Evolutionary conservation across 2,888 invertebrate species (phyloP), one percentile per base, ranked within the genome.

Genomic region (Drosophila kanekoi): DNA sequence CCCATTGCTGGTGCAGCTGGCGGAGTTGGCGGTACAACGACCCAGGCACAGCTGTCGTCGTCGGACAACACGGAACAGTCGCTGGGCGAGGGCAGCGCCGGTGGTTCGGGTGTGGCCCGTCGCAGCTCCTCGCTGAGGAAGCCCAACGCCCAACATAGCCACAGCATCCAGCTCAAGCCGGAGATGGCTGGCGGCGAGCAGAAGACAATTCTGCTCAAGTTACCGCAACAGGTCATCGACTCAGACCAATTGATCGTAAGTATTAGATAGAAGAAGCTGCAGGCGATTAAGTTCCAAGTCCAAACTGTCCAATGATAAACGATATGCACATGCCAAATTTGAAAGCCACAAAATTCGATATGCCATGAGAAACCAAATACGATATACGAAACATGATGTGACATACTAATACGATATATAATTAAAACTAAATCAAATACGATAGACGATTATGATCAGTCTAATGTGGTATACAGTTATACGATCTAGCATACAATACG

Each of bases 31-130:
- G 51, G 10, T 23, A 37, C 51, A 10, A 11, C 45, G 9, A 37
- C 40, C 0, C 63, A 64, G 43, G 44, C 48, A 10, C 68, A 57
- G 38, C 48, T 62, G 2, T 92, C 93, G 14, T 92, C 93, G 23
- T 92, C 93, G 3, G 92, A 93, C 51, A 92, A 92, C 65, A 93
- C 92, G 0, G 92, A 92, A 49, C 86, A 91, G 49, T 92, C 92
- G 18, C 38, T 88, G 52, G 91, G 82, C 63, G 76, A 77, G 11
- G 60, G 62, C 35, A 58, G 65, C 48, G 48, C 28, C 2, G 28
- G 68, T 35, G 35, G 66, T 45, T 45, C 65, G 13, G 52, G 48
- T 11, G 18, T 51, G 38, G 48, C 70, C 9, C 49, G 67, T 3
- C 83, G 91, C 41, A 79, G 66, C 51, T 90, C 89, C 1, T 92